Evolutionary conservation across 37 sponge, comb jelly and placozoan species (phyloP), one percentile per base, ranked within the genome.

Genomic region (Beroe forskalii): DNA sequence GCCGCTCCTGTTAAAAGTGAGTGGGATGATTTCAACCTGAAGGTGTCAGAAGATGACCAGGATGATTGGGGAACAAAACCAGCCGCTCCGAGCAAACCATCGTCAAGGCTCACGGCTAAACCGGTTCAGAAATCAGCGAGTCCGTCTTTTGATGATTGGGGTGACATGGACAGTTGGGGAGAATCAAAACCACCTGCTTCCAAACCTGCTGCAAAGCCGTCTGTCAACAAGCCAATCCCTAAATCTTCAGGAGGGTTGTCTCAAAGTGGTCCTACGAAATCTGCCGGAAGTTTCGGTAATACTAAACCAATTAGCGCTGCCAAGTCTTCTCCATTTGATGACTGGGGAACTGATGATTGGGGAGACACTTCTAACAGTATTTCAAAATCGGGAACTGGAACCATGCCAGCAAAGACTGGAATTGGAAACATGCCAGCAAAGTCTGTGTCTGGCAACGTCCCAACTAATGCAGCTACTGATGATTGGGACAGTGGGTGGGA

Each of bases 281-380:
- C n/a, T n/a, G n/a, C n/a, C n/a, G n/a, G n/a, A n/a, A n/a, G n/a
- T n/a, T n/a, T n/a, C n/a, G n/a, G n/a, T n/a, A n/a, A n/a, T n/a
- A n/a, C n/a, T n/a, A n/a, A n/a, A n/a, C n/a, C n/a, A n/a, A n/a
- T n/a, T n/a, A n/a, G n/a, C n/a, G n/a, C n/a, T n/a, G n/a, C n/a
- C n/a, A n/a, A n/a, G n/a, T n/a, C n/a, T n/a, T n/a, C n/a, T 48
- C 12, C 55, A 17, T 48, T 48, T 12, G 76, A 33, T 22, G 27
- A 37, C 76, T 72, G 76, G 76, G 76, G 27, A 17, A 36, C 2
- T 37, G 76, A 72, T 37, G 76, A 72, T 38, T 72, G 76, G 76
- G 76, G 76, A 23, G 40, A 36, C 30, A 22, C 17, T 8, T 22
- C 30, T 64, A 64, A 64, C 55, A 17, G n/a, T n/a, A n/a, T n/a